A percentile compares a stretch with the other conserved stretches of the same genome.
These are phyloP conservation scores for Priocnemis perturbator DNA, from an alignment of 2,888 invertebrate genomes.

Conservation along the genomic window DNA sequence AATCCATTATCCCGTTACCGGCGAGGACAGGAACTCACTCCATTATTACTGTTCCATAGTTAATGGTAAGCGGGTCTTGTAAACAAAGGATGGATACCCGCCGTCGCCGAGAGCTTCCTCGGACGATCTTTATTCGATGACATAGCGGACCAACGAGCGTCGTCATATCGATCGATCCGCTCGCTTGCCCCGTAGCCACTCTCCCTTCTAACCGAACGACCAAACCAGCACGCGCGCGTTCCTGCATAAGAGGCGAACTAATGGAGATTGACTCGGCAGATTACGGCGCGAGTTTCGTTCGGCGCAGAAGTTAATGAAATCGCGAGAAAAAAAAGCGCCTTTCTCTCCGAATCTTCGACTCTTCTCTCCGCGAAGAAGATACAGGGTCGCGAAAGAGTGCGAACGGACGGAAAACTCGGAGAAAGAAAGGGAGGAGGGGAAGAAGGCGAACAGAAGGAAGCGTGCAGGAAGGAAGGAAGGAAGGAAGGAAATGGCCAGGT, in stretches of 20 bases:
- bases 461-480: conserved; percentile 13
- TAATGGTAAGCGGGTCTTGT: conserved; percentile 2
- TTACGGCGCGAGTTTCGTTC: conserved; percentile 33
- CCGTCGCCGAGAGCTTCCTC: neutral
- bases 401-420: neutral
- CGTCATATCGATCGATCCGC: conserved; percentile 6
- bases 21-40: neutral
- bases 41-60: conserved; percentile 4
- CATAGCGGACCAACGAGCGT: conserved; percentile 20
- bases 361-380: too few relatives aligned
- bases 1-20: conserved; percentile 11
- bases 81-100: conserved; percentile 21
- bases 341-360: too few relatives aligned
- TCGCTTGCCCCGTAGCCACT: conserved; percentile 22
- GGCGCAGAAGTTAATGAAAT: conserved; percentile 36
- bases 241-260: conserved; percentile 1
- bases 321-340: too few relatives aligned
- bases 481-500: conserved; percentile 25
- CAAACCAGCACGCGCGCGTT: too few relatives aligned
- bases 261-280: conserved; percentile 39
- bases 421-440: neutral
- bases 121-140: conserved; percentile 45
- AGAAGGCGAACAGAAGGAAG: neutral
- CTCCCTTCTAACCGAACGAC: conserved; percentile 10
- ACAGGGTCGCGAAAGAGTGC: neutral